Evolutionary conservation across 2,888 invertebrate genomes (phyloP).

Genomic region (Deladenus siricidicola): DNA sequence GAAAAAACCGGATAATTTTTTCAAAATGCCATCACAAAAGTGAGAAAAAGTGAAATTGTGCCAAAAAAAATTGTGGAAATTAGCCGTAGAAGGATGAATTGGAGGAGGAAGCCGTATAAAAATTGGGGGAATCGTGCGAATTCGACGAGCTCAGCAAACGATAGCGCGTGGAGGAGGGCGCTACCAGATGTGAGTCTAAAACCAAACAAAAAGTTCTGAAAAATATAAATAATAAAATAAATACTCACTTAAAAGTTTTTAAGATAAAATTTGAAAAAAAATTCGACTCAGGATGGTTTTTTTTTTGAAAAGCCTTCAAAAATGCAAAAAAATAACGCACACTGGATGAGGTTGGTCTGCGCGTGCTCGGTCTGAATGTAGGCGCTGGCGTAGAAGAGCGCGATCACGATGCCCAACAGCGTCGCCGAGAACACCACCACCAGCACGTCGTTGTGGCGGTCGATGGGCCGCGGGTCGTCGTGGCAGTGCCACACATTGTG

Average conservation of each 20-base stretch:
- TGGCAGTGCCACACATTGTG: conserved; percentile 46
- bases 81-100: too few relatives aligned
- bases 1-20: too few relatives aligned
- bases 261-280: too few relatives aligned
- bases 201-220: conserved; percentile 33
- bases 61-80: too few relatives aligned
- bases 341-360: conserved; percentile 38
- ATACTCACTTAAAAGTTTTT: too few relatives aligned
- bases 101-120: too few relatives aligned
- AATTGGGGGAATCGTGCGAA: too few relatives aligned
- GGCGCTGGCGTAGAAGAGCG: conserved; percentile 47
- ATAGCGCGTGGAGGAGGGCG: conserved; percentile 54
- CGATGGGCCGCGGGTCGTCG: conserved; percentile 31
- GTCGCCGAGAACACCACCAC: conserved; percentile 33
- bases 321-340: conserved; percentile 28
- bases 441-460: conserved; percentile 23
- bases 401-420: conserved; percentile 36
- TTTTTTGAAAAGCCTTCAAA: conserved; percentile 41
- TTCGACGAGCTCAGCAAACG: too few relatives aligned
- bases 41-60: too few relatives aligned
- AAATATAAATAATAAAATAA: too few relatives aligned
- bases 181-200: neutral
- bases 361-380: conserved; percentile 47
- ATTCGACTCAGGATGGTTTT: conserved; percentile 30
- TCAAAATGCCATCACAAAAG: too few relatives aligned